Conservation (phyloP, 2,888 invertebrate species). For the Orthosia gothica region DNA sequence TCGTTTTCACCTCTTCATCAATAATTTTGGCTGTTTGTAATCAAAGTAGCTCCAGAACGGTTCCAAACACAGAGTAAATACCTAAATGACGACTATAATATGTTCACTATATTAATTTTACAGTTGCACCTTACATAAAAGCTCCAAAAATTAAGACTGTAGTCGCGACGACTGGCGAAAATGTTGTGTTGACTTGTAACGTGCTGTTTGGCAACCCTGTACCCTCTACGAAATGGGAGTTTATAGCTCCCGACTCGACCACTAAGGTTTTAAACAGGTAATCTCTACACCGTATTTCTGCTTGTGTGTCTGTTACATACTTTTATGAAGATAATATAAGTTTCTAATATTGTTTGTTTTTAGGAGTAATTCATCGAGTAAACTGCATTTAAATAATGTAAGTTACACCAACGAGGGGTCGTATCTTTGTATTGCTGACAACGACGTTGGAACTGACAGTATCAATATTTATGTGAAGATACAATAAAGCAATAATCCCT, state of each 20-base stretch:
- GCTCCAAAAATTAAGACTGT: constrained; percentile 66
- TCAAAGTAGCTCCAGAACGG: background rate
- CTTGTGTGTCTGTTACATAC: no score
- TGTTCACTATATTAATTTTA: constrained; percentile 19
- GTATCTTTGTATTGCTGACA: constrained; percentile 81
- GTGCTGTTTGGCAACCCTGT: constrained; percentile 78
- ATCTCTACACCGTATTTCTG: background rate
- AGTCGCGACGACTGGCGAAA: constrained; percentile 65
- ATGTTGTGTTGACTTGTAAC: constrained; percentile 74
- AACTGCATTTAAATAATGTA: constrained; percentile 72
- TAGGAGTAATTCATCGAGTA: constrained; percentile 68
- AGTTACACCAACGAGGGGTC: constrained; percentile 76
- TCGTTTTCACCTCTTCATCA: no score
- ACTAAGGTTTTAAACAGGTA: constrained; percentile 72
- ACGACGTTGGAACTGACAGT: constrained; percentile 75
- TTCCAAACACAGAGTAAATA: background rate
- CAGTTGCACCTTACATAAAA: constrained; percentile 84
- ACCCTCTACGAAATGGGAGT: constrained; percentile 80
- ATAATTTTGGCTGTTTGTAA: background rate
- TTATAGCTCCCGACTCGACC: constrained; percentile 72
- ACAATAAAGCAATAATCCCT: constrained; percentile 40
- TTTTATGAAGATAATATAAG: background rate
- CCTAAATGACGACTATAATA: no score
- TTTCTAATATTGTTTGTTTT: constrained; percentile 14
- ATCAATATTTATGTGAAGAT: constrained; percentile 75